Percentiles rank a stretch among this genome's conserved stretches.
Conservation (phyloP, 2,113 vertebrate species). For the Neopipo cinnamomea region DNA sequence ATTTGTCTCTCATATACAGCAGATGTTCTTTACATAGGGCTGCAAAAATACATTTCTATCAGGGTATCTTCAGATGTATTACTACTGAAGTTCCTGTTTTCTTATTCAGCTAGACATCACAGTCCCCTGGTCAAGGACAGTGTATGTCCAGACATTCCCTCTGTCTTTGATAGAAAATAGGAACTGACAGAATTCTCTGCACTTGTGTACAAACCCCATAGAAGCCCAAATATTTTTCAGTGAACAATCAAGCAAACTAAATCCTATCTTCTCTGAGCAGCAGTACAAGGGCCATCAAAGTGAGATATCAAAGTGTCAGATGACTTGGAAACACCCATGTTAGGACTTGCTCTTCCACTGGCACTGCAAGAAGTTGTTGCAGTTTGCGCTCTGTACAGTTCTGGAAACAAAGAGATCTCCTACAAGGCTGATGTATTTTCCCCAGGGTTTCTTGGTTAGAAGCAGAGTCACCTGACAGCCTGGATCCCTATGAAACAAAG, state of each 20-base stretch:
- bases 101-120: background rate
- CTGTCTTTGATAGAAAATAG: background rate
- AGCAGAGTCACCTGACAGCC: background rate
- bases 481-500: background rate
- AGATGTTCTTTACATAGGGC: background rate
- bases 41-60: background rate
- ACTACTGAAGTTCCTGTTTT: background rate
- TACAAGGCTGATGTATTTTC: background rate
- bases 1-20: background rate
- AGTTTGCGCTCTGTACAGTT: background rate
- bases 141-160: background rate
- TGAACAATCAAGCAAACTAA: background rate
- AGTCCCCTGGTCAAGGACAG: background rate
- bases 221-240: background rate
- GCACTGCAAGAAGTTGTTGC: background rate
- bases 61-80: background rate
- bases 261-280: background rate
- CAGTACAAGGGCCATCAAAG: background rate
- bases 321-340: background rate
- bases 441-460: background rate
- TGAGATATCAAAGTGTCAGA: background rate
- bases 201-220: background rate
- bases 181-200: background rate
- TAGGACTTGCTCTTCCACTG: background rate
- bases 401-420: background rate